These are phyloP conservation scores for Didymodactylos carnosus DNA, from an alignment of 2,888 invertebrate genomes.

Conservation along the genomic window DNA sequence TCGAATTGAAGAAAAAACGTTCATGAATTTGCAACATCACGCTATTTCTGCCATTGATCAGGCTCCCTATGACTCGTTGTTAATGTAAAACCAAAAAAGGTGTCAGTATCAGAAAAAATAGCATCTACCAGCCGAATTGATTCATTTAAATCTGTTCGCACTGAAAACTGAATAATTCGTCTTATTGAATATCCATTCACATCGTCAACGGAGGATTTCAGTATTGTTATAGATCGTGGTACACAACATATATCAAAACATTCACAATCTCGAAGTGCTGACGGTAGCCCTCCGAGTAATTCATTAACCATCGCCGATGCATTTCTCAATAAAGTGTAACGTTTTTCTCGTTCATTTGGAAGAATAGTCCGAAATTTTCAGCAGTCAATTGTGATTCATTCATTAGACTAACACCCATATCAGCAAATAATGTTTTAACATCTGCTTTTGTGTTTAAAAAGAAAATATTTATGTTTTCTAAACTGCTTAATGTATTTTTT, in stretches of 20 bases:
- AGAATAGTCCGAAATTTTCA: neutral
- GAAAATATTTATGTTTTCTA: neutral
- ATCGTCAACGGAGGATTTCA: neutral
- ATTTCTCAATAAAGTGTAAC: neutral
- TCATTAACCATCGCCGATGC: neutral
- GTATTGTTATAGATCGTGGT: neutral
- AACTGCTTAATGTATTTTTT: neutral
- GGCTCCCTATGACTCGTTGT: neutral
- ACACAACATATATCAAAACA: neutral
- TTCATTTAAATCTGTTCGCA: too few species aligned
- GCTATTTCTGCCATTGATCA: neutral
- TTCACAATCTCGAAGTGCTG: too few species aligned
- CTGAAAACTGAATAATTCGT: neutral
- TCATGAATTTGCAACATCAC: neutral
- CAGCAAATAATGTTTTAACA: neutral
- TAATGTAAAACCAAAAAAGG: neutral
- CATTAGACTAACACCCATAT: neutral
- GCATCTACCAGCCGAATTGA: neutral
- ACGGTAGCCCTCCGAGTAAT: neutral
- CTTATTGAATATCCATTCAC: neutral
- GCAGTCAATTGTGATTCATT: neutral
- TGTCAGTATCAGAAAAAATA: neutral
- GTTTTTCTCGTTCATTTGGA: neutral
- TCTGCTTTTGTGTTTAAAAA: neutral
- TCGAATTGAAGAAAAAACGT: neutral